phyloP scores from a whole-genome alignment of 1,140 invertebrate genomes.

The Cherax quadricarinatus region DNA sequence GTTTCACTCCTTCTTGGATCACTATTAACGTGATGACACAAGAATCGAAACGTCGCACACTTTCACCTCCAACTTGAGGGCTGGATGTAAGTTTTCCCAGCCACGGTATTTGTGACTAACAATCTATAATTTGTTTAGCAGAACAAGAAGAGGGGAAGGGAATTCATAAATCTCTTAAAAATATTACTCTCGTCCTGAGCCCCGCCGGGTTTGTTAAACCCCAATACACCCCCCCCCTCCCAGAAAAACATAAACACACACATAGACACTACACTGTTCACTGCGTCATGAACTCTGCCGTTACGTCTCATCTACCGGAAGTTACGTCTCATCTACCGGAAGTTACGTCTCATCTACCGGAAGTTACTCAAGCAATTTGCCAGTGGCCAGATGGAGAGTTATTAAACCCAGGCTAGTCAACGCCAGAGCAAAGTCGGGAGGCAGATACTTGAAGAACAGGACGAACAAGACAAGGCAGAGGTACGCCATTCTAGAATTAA shows the following conservation, averaged over 20 bases:
- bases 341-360: not conserved
- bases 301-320: conserved; percentile 7
- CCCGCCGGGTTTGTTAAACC: too few relatives aligned
- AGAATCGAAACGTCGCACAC: too few relatives aligned
- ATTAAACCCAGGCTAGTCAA: conserved; percentile 9
- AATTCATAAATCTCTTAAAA: too few relatives aligned
- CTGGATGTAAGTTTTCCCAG: too few relatives aligned
- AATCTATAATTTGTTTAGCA: too few relatives aligned
- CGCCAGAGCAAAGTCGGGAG: conserved; percentile 27
- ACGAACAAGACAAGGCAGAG: conserved; percentile 39
- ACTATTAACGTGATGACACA: too few relatives aligned
- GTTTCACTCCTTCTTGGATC: too few relatives aligned
- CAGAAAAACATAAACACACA: not conserved
- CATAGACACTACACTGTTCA: not conserved
- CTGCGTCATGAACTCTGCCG: conserved; percentile 58
- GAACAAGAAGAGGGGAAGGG: not conserved
- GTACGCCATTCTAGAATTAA: conserved; percentile 18
- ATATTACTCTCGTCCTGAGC: too few relatives aligned
- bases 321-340: not conserved
- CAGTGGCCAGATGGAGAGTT: not conserved
- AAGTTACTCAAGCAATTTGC: not conserved
- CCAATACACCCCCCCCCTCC: too few relatives aligned
- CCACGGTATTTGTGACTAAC: too few relatives aligned
- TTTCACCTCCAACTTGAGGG: too few relatives aligned
- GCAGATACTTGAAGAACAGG: conserved; percentile 49